phyloP scores from a whole-genome alignment of 2,113 vertebrate species.

The Triplophysa siluroides region DNA sequence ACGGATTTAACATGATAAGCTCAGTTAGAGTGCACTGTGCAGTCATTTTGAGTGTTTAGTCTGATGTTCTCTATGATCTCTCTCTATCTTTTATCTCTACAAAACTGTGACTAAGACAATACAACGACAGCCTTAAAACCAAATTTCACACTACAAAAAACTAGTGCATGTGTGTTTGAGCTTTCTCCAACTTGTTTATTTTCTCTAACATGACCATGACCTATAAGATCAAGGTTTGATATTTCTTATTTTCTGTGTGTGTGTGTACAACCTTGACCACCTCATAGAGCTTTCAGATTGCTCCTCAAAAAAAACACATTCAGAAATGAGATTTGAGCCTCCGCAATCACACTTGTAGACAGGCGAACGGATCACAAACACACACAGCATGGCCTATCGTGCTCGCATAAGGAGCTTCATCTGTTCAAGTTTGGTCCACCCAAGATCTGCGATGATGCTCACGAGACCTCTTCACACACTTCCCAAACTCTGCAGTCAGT shows the following conservation, averaged over 20 bases:
- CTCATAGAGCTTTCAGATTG: conserved; percentile 5
- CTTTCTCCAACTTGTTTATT: background rate
- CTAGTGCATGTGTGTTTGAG: background rate
- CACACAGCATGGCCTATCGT: conserved; percentile 23
- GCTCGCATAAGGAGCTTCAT: background rate
- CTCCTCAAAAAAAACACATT: conserved; percentile 19
- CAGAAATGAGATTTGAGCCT: background rate
- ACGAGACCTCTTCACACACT: background rate
- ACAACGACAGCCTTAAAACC: background rate
- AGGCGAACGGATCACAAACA: background rate
- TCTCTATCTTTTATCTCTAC: no score
- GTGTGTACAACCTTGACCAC: conserved; percentile 27
- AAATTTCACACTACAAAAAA: background rate
- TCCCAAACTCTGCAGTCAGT: background rate
- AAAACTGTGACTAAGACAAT: no score
- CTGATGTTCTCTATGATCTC: no score
- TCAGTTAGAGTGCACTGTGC: no score
- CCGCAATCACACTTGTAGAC: background rate
- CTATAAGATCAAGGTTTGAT: conserved; percentile 21
- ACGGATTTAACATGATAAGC: no score
- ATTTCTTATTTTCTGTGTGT: background rate
- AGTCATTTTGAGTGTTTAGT: no score
- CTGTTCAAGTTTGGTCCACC: background rate
- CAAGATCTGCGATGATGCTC: background rate
- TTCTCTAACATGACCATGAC: background rate